phyloP scores from a whole-genome alignment of 2,888 invertebrate genomes.

The Saturnia japonica region DNA sequence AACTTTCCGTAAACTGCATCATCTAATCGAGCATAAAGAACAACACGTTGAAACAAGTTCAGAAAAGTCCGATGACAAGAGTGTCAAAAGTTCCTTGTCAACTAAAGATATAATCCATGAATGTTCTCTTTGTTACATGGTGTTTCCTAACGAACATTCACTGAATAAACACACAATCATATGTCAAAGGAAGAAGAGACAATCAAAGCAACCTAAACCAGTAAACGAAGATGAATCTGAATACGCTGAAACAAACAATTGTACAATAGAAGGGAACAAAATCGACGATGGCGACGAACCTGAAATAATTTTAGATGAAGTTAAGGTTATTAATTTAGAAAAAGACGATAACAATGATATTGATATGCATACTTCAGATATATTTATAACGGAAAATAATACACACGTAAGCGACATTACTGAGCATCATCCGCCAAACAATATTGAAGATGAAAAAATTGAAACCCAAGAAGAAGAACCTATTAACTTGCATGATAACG shows the following conservation, averaged over 20 bases:
- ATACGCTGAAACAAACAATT: conserved; percentile 25
- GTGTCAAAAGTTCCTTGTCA: conserved; percentile 67
- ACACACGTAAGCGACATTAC: conserved; percentile 7
- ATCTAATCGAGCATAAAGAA: conserved; percentile 75
- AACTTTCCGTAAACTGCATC: conserved; percentile 70
- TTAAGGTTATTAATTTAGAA: conserved; percentile 21
- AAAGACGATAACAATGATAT: conserved; percentile 24
- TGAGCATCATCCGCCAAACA: conserved; percentile 25
- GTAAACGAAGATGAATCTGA: conserved; percentile 33
- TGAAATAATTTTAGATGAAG: conserved; percentile 32
- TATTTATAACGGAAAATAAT: conserved; percentile 20
- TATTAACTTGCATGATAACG: conserved; percentile 28
- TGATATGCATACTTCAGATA: conserved; percentile 13
- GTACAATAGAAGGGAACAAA: conserved; percentile 29
- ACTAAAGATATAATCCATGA: conserved; percentile 79
- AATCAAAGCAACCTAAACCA: conserved; percentile 54
- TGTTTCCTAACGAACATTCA: conserved; percentile 78
- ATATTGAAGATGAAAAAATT: conserved; percentile 27
- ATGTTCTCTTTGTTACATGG: conserved; percentile 78
- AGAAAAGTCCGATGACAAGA: conserved; percentile 74
- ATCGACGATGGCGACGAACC: conserved; percentile 27
- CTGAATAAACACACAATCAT: conserved; percentile 68
- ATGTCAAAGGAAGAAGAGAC: conserved; percentile 71
- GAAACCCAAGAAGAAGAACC: conserved; percentile 30
- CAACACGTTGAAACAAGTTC: conserved; percentile 69